Percentiles rank a stretch among this genome's conserved stretches.
Conservation (phyloP, 2,113 vertebrate genomes). For the Eira barbara region DNA sequence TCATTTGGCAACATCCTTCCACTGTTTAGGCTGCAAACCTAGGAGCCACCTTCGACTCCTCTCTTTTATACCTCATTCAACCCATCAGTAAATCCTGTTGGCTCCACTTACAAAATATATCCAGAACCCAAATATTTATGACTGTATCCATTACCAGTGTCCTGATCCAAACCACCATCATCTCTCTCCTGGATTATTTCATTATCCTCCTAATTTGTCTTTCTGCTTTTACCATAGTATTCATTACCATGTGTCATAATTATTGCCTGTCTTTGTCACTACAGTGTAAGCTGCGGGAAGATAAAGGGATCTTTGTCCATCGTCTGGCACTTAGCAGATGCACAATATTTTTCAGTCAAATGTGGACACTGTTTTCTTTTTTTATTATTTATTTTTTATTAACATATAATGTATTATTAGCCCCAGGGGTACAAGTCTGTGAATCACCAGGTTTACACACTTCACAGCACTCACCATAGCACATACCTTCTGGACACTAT, state of each 20-base stretch:
- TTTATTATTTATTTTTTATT: no score
- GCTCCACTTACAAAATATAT: neutral
- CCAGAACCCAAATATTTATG: neutral
- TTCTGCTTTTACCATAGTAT: neutral
- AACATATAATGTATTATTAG: no score
- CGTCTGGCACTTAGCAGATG: neutral
- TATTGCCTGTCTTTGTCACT: neutral
- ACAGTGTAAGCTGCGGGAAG: neutral
- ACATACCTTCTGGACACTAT: neutral
- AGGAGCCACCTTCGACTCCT: neutral
- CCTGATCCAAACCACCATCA: neutral
- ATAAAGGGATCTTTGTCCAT: neutral
- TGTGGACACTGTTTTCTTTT: neutral
- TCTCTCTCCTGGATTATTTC: neutral
- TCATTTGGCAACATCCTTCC: neutral
- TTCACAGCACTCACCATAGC: no score
- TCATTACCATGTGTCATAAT: neutral
- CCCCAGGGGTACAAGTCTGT: no score
- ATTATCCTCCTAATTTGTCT: neutral
- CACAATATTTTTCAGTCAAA: constrained; percentile 12
- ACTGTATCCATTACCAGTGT: neutral
- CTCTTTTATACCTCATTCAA: neutral
- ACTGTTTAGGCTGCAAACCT: neutral
- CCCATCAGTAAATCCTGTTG: neutral
- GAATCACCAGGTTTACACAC: no score